A percentile compares a stretch with the other conserved stretches of the same genome.
These are phyloP conservation scores for Clarias magur DNA, from an alignment of 2,113 vertebrate genomes.

Conservation along the genomic window DNA sequence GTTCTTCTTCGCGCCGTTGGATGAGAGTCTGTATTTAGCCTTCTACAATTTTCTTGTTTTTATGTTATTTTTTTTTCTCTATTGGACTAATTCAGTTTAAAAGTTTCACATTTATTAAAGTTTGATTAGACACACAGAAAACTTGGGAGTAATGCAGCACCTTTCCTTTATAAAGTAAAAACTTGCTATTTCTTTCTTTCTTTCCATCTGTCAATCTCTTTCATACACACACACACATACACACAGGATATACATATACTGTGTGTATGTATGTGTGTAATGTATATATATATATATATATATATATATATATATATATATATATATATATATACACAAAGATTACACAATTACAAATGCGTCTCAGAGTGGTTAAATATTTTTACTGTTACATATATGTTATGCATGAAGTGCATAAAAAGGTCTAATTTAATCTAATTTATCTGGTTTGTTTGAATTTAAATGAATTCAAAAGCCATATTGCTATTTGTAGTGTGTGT, in stretches of 20 bases:
- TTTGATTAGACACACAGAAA: not conserved
- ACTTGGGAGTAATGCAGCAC: not conserved
- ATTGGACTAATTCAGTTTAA: not conserved
- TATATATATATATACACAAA: too few species aligned
- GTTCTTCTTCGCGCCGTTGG: not conserved
- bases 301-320: too few species aligned
- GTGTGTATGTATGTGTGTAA: too few species aligned
- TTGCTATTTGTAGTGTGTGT: not conserved
- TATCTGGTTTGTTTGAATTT: not conserved
- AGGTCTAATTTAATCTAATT: not conserved
- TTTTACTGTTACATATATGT: slow-evolving; percentile 18
- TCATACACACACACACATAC: too few species aligned
- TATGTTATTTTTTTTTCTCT: not conserved
- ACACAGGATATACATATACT: too few species aligned
- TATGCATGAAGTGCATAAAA: not conserved
- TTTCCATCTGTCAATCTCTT: too few species aligned
- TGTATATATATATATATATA: too few species aligned
- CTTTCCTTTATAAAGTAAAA: not conserved
- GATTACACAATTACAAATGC: too few species aligned
- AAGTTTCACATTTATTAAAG: not conserved
- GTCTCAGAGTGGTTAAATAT: slow-evolving; percentile 14
- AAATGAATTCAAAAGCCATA: not conserved
- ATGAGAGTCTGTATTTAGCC: not conserved
- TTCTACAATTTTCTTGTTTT: not conserved
- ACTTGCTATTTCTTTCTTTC: not conserved